Evolutionary conservation across 2,113 vertebrate species (phyloP).

Genomic region (Hucho hucho): DNA sequence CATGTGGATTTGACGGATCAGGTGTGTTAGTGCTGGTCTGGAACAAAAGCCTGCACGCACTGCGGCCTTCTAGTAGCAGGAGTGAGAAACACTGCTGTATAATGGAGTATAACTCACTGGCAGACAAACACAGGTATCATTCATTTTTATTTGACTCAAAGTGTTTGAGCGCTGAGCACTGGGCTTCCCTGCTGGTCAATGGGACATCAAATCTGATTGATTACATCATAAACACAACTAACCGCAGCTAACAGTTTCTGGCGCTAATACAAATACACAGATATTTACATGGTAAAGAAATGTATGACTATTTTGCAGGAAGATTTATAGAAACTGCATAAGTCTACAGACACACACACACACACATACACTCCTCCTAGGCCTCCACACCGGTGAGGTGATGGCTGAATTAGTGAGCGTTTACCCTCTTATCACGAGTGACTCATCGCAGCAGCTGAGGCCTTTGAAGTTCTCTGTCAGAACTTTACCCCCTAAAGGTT

Average conservation of each 20-base stretch:
- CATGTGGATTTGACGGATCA: too few species aligned
- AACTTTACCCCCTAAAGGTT: slow-evolving; percentile 4
- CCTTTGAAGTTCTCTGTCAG: slow-evolving; percentile 21
- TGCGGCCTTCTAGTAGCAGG: too few species aligned
- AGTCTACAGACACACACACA: slow-evolving; percentile 1
- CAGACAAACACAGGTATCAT: too few species aligned
- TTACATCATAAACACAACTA: slow-evolving; percentile 12
- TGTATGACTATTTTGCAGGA: too few species aligned
- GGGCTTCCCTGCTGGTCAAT: too few species aligned
- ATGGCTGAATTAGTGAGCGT: not conserved
- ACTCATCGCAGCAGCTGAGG: not conserved
- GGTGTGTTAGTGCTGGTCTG: too few species aligned
- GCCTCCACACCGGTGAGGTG: not conserved
- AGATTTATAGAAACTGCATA: not conserved
- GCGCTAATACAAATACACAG: not conserved
- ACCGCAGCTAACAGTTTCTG: not conserved
- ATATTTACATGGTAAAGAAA: not conserved
- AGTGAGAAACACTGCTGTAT: too few species aligned
- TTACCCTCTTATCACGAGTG: not conserved
- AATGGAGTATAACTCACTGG: too few species aligned
- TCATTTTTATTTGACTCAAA: too few species aligned
- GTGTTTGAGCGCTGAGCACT: too few species aligned
- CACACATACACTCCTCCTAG: not conserved
- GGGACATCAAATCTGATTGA: slow-evolving; percentile 1
- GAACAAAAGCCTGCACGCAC: too few species aligned